Evolutionary conservation across 2,113 vertebrate genomes (phyloP), one percentile per base, ranked within the genome.

Genomic region (Tretioscincus oriximinensis): DNA sequence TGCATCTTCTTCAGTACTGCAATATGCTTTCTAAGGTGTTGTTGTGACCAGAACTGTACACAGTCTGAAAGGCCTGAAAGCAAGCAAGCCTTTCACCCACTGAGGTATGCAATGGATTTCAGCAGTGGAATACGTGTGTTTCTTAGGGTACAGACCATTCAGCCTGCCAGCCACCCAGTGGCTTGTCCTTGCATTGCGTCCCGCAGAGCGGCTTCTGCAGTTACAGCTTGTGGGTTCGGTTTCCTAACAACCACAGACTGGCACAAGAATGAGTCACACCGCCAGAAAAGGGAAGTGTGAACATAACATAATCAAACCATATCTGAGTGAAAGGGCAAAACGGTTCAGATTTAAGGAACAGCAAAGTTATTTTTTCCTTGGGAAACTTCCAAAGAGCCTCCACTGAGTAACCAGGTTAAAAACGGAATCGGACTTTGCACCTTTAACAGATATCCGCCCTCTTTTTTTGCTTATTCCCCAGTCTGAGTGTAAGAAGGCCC

Each of bases 181-280:
- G 81, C 47, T 7, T 1, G 29, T 26, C 65, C 64, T 47, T 1
- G 22, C 29, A 14, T n/a, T 14, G 22, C 72, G 2, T 0, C 5
- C 0, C 0, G 4, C 12, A 28, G 11, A 76, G 16, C 0, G 16
- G 12, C 41, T 54, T 73, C 58, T 3, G 45, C 12, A 9, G 4
- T 0, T 0, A 9, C 21, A 28, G 4, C 0, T 0, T 9, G 9
- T 24, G n/a, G 54, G 0, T 28, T 51, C 67, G 1, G 2, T 49
- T n/a, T 51, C 70, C 21, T 54, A 2, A 45, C 1, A 67, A 0
- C 24, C 70, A 1, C 1, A 1, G 26, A 73, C 1, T 31, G 14
- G 26, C 0, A 0, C 61, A 26, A 20, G 76, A 20, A 49, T n/a
- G 51, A n/a, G 66, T 60, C 51, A 70, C 24, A 24, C 22, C 4